Percentiles rank a stretch among this genome's conserved stretches.
These are phyloP conservation scores for Leucoptera coffeella DNA, from an alignment of 2,888 invertebrate genomes.

Conservation along the genomic window DNA sequence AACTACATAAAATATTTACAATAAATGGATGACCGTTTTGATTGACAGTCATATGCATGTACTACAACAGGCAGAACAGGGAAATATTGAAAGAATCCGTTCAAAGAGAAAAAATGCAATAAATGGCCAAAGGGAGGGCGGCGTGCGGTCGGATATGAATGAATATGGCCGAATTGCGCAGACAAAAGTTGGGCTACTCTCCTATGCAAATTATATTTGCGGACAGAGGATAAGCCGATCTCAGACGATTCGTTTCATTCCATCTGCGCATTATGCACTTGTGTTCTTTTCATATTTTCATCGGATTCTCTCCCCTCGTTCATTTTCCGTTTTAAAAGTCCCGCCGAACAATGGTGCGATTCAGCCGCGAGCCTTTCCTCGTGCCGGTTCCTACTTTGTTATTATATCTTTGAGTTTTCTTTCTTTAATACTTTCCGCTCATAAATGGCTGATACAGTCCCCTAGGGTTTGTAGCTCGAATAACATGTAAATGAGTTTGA, in stretches of 20 bases:
- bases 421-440: constrained; percentile 51
- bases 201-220: constrained; percentile 57
- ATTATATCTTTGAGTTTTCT: constrained; percentile 45
- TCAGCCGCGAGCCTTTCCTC: constrained; percentile 48
- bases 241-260: constrained; percentile 47
- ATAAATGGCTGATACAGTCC: constrained; percentile 50
- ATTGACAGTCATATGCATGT: constrained; percentile 35
- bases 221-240: constrained; percentile 44
- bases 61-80: constrained; percentile 47
- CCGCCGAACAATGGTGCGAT: constrained; percentile 34
- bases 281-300: constrained; percentile 55
- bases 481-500: constrained; percentile 48
- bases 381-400: constrained; percentile 40
- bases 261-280: constrained; percentile 28
- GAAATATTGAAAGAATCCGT: constrained; percentile 52
- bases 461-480: constrained; percentile 45
- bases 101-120: constrained; percentile 51
- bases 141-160: too few relatives aligned
- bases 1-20: too few relatives aligned
- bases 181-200: constrained; percentile 52
- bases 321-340: constrained; percentile 48
- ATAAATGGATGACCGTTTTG: too few relatives aligned
- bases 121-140: constrained; percentile 31
- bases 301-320: constrained; percentile 50
- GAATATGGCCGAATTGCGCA: constrained; percentile 14